Evolutionary conservation across 2,797 vertebrate species (phyloP), one percentile per base, ranked within the genome.

Genomic region (Sebastes elongatus): DNA sequence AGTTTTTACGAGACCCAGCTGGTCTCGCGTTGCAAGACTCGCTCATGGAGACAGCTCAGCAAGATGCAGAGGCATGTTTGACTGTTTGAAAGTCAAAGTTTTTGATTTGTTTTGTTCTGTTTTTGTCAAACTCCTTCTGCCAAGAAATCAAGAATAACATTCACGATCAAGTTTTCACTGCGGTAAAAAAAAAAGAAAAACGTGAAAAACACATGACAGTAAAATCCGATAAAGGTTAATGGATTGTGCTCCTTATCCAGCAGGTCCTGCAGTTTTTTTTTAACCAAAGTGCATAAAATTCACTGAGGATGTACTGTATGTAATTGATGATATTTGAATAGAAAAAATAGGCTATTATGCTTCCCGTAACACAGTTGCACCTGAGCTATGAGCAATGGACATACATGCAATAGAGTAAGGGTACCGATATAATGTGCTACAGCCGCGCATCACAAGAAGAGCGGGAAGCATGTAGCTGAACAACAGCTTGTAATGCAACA

Each of bases 401-500:
- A 46, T 35, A 49, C 2, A 30, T 49, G 68, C 35, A 57, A 32
- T 10, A 42, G 6, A 71, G 46, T 30, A 16, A 66, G 32, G 23
- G 22, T 57, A 35, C 10, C 60, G 46, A 59, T 61, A 60, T 62
- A 70, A 84, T 68, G 35, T 23, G 18, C 35, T 20, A 23, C 60
- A 78, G 66, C 22, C 25, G 62, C 4, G 11, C 35, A 38, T 75
- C 73, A 49, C 35, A 74, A 60, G 42, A 66, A 11, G 14, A 73
- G 16, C 14, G 38, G 32, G 30, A 56, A 76, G 38, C 35, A 23
- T 16, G 23, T 65, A 38, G 59, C 9, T 20, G 67, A 88, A 82
- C 75, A 84, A 81, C 71, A 74, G 76, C 67, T 83, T 69, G 81
- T 87, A 83, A 89, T 75, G 76, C 75, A 80, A 81, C 77, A 83